Base-by-base conservation (phyloP, 2,888 invertebrate species). In the Arge pagana region DNA sequence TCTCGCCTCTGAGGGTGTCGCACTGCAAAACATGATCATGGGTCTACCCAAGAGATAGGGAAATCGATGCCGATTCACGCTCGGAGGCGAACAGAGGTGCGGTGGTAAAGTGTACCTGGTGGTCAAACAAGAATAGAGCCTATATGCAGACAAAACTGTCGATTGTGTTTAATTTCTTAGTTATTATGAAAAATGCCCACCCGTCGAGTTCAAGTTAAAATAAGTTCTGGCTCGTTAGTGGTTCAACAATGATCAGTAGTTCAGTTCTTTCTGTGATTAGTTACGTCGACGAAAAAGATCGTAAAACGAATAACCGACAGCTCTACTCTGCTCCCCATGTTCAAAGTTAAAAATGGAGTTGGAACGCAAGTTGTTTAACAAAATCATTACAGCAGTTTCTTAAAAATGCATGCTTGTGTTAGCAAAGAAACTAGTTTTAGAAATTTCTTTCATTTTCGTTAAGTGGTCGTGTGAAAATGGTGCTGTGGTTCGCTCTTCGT, bases 101-200 rank as follows among this genome's bases (percentile, higher is more conserved):
- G 75, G 75, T 76, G 75, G 70, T 69, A 67, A 61, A 72, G 74
- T 71, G 73, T 71, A 71, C 61, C 61, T 73, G 67, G 75, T 74
- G 72, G 68, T 66, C 63, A 60, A 43, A 52, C 54, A 50, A 50
- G 69, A 74, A 74, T 75, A 74, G 74, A 74, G 67, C 72, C 69
- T 65, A 67, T 68, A 67, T 68, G 70, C 70, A 71, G 71, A 69
- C 56, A 63, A 69, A 64, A 62, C 58, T 60, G 50, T 59, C 52
- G 56, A 53, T 61, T 52, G 52, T 48, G 52, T 52, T 52, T 35
- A 45, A 33, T 45, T 45, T 45, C 33, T 45, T 45, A 45, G 19
- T 7, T 45, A 23, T n/a, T 43, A 31, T 45, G 10, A 26, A 31
- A 33, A 21, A 33, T 35, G 43, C 43, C 43, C 13, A 43, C 16